phyloP scores from a whole-genome alignment of 2,888 invertebrate genomes.

The Allophyes oxyacanthae region DNA sequence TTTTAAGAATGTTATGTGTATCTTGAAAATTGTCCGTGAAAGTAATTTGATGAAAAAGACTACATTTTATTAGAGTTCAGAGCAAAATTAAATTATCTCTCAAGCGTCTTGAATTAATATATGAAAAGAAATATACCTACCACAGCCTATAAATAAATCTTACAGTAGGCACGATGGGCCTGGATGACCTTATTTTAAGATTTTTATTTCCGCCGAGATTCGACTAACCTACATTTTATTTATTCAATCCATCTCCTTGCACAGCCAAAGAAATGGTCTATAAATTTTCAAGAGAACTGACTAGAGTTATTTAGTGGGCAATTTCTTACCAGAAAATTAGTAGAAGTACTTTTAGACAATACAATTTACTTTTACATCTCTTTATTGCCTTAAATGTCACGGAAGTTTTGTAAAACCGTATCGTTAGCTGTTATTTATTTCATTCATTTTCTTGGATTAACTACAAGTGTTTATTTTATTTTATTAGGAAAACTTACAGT shows the following conservation, averaged over 20 bases:
- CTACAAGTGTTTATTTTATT: too few species aligned
- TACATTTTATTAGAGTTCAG: too few species aligned
- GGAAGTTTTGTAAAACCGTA: conserved; percentile 30
- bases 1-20: too few species aligned
- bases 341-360: conserved; percentile 54
- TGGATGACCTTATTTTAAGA: conserved; percentile 12
- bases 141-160: conserved; percentile 1
- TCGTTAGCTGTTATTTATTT: conserved; percentile 28
- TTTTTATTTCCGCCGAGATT: conserved; percentile 32
- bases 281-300: conserved; percentile 60
- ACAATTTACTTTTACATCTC: conserved; percentile 57
- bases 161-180: background rate
- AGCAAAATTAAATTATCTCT: too few species aligned
- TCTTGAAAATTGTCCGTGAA: too few species aligned
- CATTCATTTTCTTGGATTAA: conserved; percentile 13
- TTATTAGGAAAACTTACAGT: too few species aligned
- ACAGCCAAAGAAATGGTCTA: conserved; percentile 57
- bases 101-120: too few species aligned
- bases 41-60: too few species aligned
- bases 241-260: conserved; percentile 56
- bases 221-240: conserved; percentile 52
- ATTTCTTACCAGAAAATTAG: conserved; percentile 61
- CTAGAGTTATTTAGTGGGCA: conserved; percentile 63
- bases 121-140: background rate
- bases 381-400: conserved; percentile 45